Evolutionary conservation across 2,797 vertebrate species (phyloP), one percentile per base, ranked within the genome.

Genomic region (Dermochelys coriacea): DNA sequence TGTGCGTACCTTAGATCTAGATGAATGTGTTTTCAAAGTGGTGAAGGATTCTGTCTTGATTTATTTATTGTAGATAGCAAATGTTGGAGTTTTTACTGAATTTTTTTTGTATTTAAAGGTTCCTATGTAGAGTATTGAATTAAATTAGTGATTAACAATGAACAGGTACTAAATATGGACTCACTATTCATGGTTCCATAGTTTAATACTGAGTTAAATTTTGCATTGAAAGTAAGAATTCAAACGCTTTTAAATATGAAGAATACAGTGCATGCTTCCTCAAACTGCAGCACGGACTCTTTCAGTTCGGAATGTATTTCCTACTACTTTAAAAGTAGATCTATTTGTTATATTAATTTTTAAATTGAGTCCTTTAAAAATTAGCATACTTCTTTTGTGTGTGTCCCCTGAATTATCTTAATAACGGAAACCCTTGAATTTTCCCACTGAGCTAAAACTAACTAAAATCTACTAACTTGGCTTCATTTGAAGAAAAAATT

Each of bases 101-200:
- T 52, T 68, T 82, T 83, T 88, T 88, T 47, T 87, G 49, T 80
- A 86, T 87, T 92, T 75, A 90, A 92, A 93, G 85, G 85, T 85
- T 87, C 91, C 86, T 95, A 78, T 91, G 74, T 90, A 82, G 78
- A 71, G 54, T 93, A 68, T 95, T 23, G 31, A 64, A 77, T 54
- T 82, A 90, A 91, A 97, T 97, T 93, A 90, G 68, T 61, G 84
- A 4, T 94, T 93, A 88, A 59, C 91, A 79, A 92, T 95, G 77
- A 94, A 88, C 82, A 95, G 57, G 54, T 95, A 75, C 11, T 77
- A 59, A 55, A 18, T 84, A 45, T 94, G 50, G 74, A 96, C 94
- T 95, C 93, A 1, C 49, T 68, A 5, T 14, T 93, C 37, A 37
- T 89, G 2, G 1, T 80, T 8, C 4, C 4, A 1, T 1, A 61